phyloP scores from a whole-genome alignment of 2,888 invertebrate species.

The Mythimna lalbum region DNA sequence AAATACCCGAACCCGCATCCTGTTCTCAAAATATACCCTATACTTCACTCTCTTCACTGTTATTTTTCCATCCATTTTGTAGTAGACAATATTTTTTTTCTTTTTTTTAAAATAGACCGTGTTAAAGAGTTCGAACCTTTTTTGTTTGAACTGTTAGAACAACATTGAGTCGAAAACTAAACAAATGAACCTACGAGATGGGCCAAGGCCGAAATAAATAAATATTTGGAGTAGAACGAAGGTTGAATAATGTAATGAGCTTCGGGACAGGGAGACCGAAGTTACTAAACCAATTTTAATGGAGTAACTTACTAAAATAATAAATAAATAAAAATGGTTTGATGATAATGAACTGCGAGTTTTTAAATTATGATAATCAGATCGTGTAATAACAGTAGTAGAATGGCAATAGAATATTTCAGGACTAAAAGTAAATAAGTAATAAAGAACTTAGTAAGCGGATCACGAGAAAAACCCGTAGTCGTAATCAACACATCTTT shows the following conservation, averaged over 20 bases:
- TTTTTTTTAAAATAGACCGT: conserved; percentile 36
- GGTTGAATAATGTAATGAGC: conserved; percentile 38
- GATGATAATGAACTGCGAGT: background rate
- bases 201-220: conserved; percentile 59
- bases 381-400: background rate
- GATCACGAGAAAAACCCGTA: background rate
- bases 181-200: conserved; percentile 47
- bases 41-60: conserved; percentile 1
- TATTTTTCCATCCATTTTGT: conserved; percentile 35
- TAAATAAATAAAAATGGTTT: background rate
- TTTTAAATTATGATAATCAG: background rate
- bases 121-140: conserved; percentile 41
- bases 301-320: background rate
- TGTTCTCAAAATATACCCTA: conserved; percentile 69
- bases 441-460: background rate
- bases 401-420: background rate
- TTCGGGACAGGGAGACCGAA: conserved; percentile 24
- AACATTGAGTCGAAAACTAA: conserved; percentile 56
- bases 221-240: conserved; percentile 55
- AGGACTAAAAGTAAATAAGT: background rate
- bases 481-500: conserved; percentile 1
- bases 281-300: conserved; percentile 19
- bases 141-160: conserved; percentile 55
- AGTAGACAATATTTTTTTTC: conserved; percentile 21
- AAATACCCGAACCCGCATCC: conserved; percentile 75